phyloP scores from a whole-genome alignment of 2,888 invertebrate species.

The Eupithecia exiguata region DNA sequence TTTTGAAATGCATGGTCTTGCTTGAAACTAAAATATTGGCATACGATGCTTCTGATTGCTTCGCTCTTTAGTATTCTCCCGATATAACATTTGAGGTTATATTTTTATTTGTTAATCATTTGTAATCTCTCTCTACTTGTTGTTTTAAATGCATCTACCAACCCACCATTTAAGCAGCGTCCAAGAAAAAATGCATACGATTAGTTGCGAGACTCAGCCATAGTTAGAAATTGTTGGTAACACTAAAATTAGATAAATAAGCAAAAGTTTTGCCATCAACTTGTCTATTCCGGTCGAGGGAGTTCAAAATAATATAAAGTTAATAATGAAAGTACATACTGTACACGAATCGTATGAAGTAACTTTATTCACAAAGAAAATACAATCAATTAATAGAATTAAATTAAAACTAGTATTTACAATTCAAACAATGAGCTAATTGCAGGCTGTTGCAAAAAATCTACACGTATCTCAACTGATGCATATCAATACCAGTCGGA shows the following conservation, averaged over 20 bases:
- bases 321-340: background rate
- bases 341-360: background rate
- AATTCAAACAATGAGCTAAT: too few relatives aligned
- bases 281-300: background rate
- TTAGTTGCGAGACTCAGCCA: conserved; percentile 43
- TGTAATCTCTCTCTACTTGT: conserved; percentile 85
- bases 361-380: too few relatives aligned
- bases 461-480: too few relatives aligned
- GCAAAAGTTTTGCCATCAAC: background rate
- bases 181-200: conserved; percentile 67
- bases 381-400: too few relatives aligned
- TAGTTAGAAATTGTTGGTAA: conserved; percentile 21
- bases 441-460: too few relatives aligned
- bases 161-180: conserved; percentile 84
- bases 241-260: conserved; percentile 1
- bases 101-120: conserved; percentile 71
- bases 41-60: background rate
- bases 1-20: background rate
- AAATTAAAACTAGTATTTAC: too few relatives aligned
- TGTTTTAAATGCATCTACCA: conserved; percentile 82
- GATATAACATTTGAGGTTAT: conserved; percentile 16
- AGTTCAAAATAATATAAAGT: background rate
- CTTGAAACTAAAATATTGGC: background rate
- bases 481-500: too few relatives aligned
- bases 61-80: conserved; percentile 12